Evolutionary conservation across 2,797 vertebrate genomes (phyloP), one percentile per base, ranked within the genome.

Genomic region (Ceryle rudis): DNA sequence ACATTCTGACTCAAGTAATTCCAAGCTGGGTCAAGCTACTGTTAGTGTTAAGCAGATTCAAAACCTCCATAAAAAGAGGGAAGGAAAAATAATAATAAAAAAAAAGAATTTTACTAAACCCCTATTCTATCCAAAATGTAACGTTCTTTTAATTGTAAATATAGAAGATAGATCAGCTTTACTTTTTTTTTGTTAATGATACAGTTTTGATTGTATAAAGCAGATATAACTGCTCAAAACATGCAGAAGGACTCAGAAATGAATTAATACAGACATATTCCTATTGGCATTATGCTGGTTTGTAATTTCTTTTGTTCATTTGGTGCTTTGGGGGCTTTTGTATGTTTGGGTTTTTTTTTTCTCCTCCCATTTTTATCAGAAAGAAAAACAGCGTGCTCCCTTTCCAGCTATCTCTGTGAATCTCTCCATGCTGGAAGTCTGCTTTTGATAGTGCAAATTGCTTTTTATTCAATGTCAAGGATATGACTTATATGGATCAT

Each of bases 381-480:
- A 77, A 70, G 16, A 25, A 82, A 51, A 83, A 2, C 6, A 28
- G 3, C 2, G 2, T 28, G 25, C 10, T 88, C 10, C 37, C 37
- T 77, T 95, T 90, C 67, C 67, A 77, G 57, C 25, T 39, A 21
- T 61, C 35, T 73, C 81, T 93, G 39, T 39, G 41, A 58, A 54
- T 93, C 29, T 86, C 22, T 93, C 21, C 3, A 1, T 85, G 46
- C 42, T 80, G 28, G 39, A 87, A 90, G 73, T 77, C 33, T 78
- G 31, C 65, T 82, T 92, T 93, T 78, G 64, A 81, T 87, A 72
- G 65, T 52, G n/a, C 46, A 91, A 95, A 85, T 78, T 82, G 23
- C 41, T 87, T 90, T 93, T 90, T 70, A 77, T 90, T 86, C 54
- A 74, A 0, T 78, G 84, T 41, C 33, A 82, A 6, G 33, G 39